These are phyloP conservation scores for Apamea anceps DNA, from an alignment of 2,888 invertebrate species.

Conservation along the genomic window DNA sequence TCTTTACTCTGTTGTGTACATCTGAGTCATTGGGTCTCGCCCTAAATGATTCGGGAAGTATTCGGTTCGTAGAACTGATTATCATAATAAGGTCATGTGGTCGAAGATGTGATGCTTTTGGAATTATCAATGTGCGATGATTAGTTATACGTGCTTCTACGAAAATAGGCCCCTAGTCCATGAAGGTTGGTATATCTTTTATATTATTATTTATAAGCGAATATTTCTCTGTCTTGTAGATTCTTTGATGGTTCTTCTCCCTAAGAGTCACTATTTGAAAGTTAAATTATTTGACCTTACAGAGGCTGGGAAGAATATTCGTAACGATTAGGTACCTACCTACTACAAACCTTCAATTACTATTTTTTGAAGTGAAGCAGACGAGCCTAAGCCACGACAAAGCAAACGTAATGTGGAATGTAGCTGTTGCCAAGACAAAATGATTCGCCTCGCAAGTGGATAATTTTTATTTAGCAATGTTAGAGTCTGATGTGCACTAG, in stretches of 20 bases:
- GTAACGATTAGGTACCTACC: too few species aligned
- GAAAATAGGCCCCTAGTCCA: neutral
- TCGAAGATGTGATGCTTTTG: conserved; percentile 9
- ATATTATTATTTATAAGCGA: neutral
- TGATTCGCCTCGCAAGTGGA: neutral
- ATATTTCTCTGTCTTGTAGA: neutral
- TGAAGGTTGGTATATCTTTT: neutral
- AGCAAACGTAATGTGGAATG: neutral
- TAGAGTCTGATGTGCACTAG: neutral
- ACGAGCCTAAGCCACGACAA: neutral
- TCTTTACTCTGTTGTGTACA: neutral
- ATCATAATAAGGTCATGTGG: conserved; percentile 7
- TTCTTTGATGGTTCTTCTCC: neutral
- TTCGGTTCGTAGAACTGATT: conserved; percentile 40
- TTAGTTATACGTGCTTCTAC: conserved; percentile 5
- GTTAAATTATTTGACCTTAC: neutral
- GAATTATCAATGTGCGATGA: conserved; percentile 34
- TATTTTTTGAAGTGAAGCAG: neutral
- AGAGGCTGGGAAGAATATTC: neutral
- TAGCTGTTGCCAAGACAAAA: neutral
- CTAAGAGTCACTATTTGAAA: neutral
- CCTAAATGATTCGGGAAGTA: conserved; percentile 43
- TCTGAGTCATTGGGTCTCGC: conserved; percentile 36
- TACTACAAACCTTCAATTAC: neutral
- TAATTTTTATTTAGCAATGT: neutral